phyloP scores from a whole-genome alignment of 1,140 invertebrate genomes.

The Solen grandis region DNA sequence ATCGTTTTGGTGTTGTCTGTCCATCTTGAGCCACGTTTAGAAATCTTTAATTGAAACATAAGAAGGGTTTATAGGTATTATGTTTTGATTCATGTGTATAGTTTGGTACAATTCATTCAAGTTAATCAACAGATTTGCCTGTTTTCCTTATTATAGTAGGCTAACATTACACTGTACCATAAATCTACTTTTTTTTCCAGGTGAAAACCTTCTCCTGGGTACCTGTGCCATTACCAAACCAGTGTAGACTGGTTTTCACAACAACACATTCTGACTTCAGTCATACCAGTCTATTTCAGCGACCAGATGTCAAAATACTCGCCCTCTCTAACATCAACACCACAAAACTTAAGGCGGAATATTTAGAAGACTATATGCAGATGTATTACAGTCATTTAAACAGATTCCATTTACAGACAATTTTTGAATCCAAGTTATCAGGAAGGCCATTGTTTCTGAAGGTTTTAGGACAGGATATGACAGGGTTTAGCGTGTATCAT shows the following conservation, averaged over 20 bases:
- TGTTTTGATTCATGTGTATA: too few relatives aligned
- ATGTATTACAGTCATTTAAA: constrained; percentile 60
- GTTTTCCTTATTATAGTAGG: too few relatives aligned
- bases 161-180: too few relatives aligned
- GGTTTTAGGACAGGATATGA: constrained; percentile 69
- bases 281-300: constrained; percentile 61
- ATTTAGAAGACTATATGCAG: constrained; percentile 63
- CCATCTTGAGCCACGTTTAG: too few relatives aligned
- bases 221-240: constrained; percentile 71
- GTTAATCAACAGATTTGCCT: too few relatives aligned
- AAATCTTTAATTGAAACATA: too few relatives aligned
- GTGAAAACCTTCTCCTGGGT: constrained; percentile 77
- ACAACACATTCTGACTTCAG: constrained; percentile 71
- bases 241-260: constrained; percentile 76
- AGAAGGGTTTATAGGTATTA: too few relatives aligned
- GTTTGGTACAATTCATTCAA: too few relatives aligned
- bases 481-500: constrained; percentile 63
- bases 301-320: constrained; percentile 66
- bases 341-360: constrained; percentile 47
- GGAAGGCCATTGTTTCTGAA: constrained; percentile 69
- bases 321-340: constrained; percentile 60
- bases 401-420: constrained; percentile 48
- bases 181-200: too few relatives aligned
- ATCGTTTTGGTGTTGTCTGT: too few relatives aligned
- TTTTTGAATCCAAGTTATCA: constrained; percentile 62